A percentile compares a stretch with the other conserved stretches of the same genome.
phyloP scores from a whole-genome alignment of 2,888 invertebrate genomes.

The Drosophila basisetae region DNA sequence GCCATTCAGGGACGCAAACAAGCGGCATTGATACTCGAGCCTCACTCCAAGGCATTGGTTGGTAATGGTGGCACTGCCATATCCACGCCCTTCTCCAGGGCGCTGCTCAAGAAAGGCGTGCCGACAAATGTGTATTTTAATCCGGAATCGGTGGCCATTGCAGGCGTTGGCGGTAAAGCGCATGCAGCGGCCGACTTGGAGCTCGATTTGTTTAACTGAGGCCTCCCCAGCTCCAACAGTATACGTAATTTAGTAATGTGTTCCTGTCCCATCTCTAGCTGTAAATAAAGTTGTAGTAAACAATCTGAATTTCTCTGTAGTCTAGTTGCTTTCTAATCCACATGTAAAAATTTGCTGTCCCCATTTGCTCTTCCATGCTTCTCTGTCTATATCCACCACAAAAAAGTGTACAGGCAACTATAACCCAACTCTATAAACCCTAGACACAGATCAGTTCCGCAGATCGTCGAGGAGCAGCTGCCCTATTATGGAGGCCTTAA shows the following conservation, averaged over 20 bases:
- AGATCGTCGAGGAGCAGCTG: constrained; percentile 68
- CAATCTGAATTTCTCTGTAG: constrained; percentile 17
- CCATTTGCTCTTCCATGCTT: constrained; percentile 37
- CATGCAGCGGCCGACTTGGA: constrained; percentile 91
- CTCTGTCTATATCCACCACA: constrained; percentile 38
- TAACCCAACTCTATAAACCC: constrained; percentile 55
- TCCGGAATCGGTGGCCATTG: constrained; percentile 90
- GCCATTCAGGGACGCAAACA: constrained; percentile 62
- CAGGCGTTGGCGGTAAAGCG: constrained; percentile 91
- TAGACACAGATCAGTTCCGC: constrained; percentile 60
- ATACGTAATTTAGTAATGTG: constrained; percentile 45
- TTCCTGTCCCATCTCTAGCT: constrained; percentile 60
- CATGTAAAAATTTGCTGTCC: constrained; percentile 33
- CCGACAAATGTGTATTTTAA: constrained; percentile 88
- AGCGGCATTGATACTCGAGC: constrained; percentile 87
- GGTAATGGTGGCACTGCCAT: constrained; percentile 89
- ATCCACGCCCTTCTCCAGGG: constrained; percentile 89
- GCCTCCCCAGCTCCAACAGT: constrained; percentile 7
- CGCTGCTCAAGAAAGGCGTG: constrained; percentile 87
- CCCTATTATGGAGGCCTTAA: constrained; percentile 91
- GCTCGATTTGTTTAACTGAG: constrained; percentile 85
- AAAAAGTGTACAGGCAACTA: constrained; percentile 53
- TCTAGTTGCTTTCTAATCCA: constrained; percentile 34
- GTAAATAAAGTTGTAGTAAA: constrained; percentile 58
- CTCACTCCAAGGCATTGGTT: constrained; percentile 89